A percentile compares a stretch with the other conserved stretches of the same genome.
phyloP scores from a whole-genome alignment of 2,113 vertebrate genomes.

The Mesocricetus auratus region DNA sequence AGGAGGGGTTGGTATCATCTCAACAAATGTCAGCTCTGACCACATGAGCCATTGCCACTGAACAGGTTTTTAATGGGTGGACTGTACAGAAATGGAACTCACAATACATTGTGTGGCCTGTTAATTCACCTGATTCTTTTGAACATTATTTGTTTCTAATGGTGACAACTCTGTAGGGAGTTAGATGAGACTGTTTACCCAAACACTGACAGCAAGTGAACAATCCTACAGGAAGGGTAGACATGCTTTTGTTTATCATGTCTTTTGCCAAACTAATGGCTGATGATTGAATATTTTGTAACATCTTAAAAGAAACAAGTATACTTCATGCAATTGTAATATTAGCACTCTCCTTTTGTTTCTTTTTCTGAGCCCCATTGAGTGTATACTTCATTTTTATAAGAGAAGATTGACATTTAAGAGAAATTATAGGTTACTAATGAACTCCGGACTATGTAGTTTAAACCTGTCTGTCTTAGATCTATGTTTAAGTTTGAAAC shows the following conservation, averaged over 20 bases:
- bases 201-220: conserved; percentile 37
- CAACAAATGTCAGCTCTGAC: background rate
- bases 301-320: conserved; percentile 18
- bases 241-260: conserved; percentile 46
- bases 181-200: conserved; percentile 58
- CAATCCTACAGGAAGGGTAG: background rate
- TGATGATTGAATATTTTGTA: conserved; percentile 57
- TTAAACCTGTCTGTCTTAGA: conserved; percentile 36
- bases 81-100: background rate
- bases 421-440: background rate
- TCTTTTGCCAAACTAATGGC: conserved; percentile 46
- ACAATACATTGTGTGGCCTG: background rate
- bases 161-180: conserved; percentile 6
- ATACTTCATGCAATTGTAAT: background rate
- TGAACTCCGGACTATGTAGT: background rate
- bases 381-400: conserved; percentile 2
- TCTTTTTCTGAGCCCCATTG: background rate
- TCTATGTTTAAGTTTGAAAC: conserved; percentile 53
- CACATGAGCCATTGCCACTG: background rate
- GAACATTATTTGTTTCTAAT: background rate
- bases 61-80: background rate
- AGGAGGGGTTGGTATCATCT: background rate
- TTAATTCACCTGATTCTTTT: conserved; percentile 17
- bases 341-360: background rate
- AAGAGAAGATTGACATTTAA: background rate